Evolutionary conservation across 2,888 invertebrate genomes (phyloP).

Genomic region (Himalopsyche tibetana): DNA sequence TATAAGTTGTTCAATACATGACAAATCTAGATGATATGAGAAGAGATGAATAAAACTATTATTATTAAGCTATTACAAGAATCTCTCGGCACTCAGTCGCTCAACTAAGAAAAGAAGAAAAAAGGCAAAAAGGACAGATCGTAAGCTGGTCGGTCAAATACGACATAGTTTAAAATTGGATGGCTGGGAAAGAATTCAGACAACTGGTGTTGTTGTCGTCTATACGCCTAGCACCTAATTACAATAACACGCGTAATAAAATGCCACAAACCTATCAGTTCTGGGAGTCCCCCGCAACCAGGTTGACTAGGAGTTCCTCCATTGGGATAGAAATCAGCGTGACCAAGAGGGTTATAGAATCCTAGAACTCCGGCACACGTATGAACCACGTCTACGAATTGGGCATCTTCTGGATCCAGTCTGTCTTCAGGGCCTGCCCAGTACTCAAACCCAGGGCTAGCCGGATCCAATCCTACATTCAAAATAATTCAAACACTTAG

Average conservation of each 20-base stretch:
- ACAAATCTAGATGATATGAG: no score
- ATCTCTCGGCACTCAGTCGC: no score
- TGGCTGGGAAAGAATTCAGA: no score
- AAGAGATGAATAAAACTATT: no score
- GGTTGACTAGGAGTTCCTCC: slow-evolving; percentile 82
- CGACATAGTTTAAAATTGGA: no score
- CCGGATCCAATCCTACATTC: slow-evolving; percentile 79
- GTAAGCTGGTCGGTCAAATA: no score
- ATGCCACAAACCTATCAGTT: slow-evolving; percentile 69
- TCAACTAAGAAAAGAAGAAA: no score
- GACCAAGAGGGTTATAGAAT: slow-evolving; percentile 79
- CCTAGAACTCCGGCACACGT: slow-evolving; percentile 83
- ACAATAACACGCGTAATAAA: neutral
- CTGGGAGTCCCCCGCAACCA: slow-evolving; percentile 78
- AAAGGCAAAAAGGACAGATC: no score
- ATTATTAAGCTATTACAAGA: no score
- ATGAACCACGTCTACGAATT: slow-evolving; percentile 86
- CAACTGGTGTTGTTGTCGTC: no score
- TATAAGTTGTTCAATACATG: no score
- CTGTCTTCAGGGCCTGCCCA: slow-evolving; percentile 71
- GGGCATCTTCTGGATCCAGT: slow-evolving; percentile 81
- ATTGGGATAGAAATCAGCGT: slow-evolving; percentile 87
- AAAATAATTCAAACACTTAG: neutral
- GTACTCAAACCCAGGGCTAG: slow-evolving; percentile 79
- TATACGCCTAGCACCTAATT: no score